A percentile compares a stretch with the other conserved stretches of the same genome.
Conservation (phyloP, 2,797 vertebrate species). For the Geotrypetes seraphini region DNA sequence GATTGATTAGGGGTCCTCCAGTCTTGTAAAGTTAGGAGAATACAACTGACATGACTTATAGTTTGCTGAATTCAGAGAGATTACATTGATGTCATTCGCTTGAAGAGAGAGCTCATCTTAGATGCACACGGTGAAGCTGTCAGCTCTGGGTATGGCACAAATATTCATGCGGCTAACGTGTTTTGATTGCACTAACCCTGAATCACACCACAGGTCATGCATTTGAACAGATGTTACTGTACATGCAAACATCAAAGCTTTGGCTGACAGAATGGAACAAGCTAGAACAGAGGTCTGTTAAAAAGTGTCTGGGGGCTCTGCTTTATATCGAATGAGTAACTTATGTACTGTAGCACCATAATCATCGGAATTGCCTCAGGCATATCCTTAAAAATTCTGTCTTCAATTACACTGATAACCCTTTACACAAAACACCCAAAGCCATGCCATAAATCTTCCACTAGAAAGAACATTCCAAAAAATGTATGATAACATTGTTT, state of each 20-base stretch:
- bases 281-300: not conserved
- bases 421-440: no score
- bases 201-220: slow-evolving; percentile 24
- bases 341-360: no score
- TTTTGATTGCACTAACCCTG: slow-evolving; percentile 39
- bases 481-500: no score
- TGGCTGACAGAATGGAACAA: not conserved
- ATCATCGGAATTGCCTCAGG: no score
- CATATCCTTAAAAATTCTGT: no score
- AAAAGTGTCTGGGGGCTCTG: not conserved
- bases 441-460: no score
- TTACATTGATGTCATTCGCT: slow-evolving; percentile 52
- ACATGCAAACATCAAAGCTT: slow-evolving; percentile 9
- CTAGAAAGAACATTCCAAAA: no score
- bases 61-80: slow-evolving; percentile 48
- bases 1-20: slow-evolving; percentile 50
- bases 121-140: slow-evolving; percentile 35
- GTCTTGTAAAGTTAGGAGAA: slow-evolving; percentile 49
- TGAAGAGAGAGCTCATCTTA: slow-evolving; percentile 45
- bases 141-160: slow-evolving; percentile 34
- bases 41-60: slow-evolving; percentile 46
- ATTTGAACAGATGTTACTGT: slow-evolving; percentile 6
- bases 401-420: no score
- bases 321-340: no score
- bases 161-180: slow-evolving; percentile 39